A percentile compares a stretch with the other conserved stretches of the same genome.
Conservation (phyloP, 2,113 vertebrate genomes). For the Macroglossus sobrinus region DNA sequence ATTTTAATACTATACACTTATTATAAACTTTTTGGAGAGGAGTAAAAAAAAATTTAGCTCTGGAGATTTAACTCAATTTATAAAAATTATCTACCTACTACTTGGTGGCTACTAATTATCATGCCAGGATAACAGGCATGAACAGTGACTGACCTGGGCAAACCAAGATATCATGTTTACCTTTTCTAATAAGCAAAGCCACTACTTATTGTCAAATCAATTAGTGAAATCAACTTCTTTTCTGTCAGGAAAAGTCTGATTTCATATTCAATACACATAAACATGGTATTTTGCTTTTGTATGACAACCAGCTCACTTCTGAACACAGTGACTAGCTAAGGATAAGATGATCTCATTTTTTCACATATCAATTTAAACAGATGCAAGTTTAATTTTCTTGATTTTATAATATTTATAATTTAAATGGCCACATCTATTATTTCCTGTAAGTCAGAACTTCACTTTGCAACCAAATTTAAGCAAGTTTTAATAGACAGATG, state of each 20-base stretch:
- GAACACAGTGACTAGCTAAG: neutral
- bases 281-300: constrained; percentile 47
- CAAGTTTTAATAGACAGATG: neutral
- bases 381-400: constrained; percentile 19
- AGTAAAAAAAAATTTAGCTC: neutral
- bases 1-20: constrained; percentile 5
- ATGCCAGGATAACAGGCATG: neutral
- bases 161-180: neutral
- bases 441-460: neutral
- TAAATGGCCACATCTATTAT: constrained; percentile 14
- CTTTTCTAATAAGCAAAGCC: constrained; percentile 12
- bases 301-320: constrained; percentile 61
- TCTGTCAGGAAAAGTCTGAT: constrained; percentile 47
- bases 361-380: constrained; percentile 15
- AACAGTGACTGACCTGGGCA: neutral
- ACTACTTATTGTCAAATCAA: constrained; percentile 21
- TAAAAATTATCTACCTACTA: neutral
- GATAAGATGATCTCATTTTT: neutral
- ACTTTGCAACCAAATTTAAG: neutral
- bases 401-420: constrained; percentile 60
- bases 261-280: constrained; percentile 64
- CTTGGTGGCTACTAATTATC: neutral
- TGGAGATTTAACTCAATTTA: neutral
- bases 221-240: constrained; percentile 41
- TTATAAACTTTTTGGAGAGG: neutral